A percentile compares a stretch with the other conserved stretches of the same genome.
phyloP scores from a whole-genome alignment of 2,113 vertebrate species.

The Laterallus jamaicensis region DNA sequence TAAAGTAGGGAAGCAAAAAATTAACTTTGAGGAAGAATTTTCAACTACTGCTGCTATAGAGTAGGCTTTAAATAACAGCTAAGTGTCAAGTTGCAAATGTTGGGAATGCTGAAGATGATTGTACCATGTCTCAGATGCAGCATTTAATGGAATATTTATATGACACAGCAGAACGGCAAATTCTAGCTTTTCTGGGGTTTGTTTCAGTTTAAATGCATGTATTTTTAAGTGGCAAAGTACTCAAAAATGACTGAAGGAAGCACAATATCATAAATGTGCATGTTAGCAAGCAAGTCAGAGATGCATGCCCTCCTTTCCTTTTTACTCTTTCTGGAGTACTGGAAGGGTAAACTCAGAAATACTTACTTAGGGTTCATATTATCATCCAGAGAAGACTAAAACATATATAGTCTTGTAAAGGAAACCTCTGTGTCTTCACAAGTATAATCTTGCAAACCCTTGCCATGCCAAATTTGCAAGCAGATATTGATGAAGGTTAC shows the following conservation, averaged over 20 bases:
- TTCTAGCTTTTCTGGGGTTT: background rate
- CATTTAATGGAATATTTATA: background rate
- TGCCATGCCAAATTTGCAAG: background rate
- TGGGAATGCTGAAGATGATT: background rate
- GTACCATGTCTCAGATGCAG: background rate
- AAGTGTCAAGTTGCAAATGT: background rate
- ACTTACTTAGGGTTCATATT: background rate
- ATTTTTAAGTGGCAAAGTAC: background rate
- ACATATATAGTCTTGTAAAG: background rate
- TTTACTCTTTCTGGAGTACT: background rate
- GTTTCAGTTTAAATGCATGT: background rate
- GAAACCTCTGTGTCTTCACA: background rate
- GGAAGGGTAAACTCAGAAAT: background rate
- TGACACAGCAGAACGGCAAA: background rate
- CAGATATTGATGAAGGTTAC: conserved; percentile 26
- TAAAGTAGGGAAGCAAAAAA: background rate
- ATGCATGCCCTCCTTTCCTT: background rate
- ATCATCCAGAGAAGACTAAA: conserved; percentile 5
- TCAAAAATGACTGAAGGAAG: background rate
- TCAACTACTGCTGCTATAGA: background rate
- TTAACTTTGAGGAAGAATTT: background rate
- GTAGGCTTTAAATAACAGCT: background rate
- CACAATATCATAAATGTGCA: background rate
- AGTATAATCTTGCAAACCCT: background rate
- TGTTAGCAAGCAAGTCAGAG: background rate